Percentiles rank a stretch among this genome's conserved stretches.
Conservation (phyloP, 2,888 invertebrate species). For the Bombylius major region DNA sequence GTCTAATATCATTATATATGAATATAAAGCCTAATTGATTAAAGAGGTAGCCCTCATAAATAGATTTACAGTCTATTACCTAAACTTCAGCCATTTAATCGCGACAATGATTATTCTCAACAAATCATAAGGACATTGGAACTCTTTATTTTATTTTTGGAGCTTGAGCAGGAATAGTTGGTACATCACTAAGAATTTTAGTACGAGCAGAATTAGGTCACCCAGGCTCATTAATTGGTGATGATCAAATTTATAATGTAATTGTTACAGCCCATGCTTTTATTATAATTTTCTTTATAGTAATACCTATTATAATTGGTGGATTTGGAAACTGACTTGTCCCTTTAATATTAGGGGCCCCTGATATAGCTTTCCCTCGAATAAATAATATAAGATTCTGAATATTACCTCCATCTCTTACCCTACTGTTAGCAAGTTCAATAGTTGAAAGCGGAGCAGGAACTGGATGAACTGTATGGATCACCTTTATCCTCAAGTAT, state of each 20-base stretch:
- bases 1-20: conserved; percentile 44
- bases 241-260: conserved; percentile 67
- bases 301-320: conserved; percentile 62
- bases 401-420: conserved; percentile 55
- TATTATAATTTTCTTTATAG: conserved; percentile 72
- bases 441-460: conserved; percentile 58
- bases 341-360: conserved; percentile 61
- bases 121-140: conserved; percentile 67
- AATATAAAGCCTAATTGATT: conserved; percentile 41
- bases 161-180: conserved; percentile 55
- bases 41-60: conserved; percentile 43
- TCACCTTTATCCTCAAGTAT: conserved; percentile 50
- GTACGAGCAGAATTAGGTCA: conserved; percentile 61
- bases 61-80: conserved; percentile 55
- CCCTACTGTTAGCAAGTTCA: conserved; percentile 49
- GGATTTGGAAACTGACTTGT: conserved; percentile 76
- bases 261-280: conserved; percentile 70
- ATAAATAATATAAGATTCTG: conserved; percentile 80
- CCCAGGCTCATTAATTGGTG: conserved; percentile 52
- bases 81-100: conserved; percentile 49
- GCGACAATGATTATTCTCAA: conserved; percentile 55
- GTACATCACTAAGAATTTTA: conserved; percentile 54
- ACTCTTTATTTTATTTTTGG: conserved; percentile 57
- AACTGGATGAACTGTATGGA: conserved; percentile 70
- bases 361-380: conserved; percentile 72